Base-by-base conservation (phyloP, 2,797 vertebrate genomes). In the Poecile montanus region DNA sequence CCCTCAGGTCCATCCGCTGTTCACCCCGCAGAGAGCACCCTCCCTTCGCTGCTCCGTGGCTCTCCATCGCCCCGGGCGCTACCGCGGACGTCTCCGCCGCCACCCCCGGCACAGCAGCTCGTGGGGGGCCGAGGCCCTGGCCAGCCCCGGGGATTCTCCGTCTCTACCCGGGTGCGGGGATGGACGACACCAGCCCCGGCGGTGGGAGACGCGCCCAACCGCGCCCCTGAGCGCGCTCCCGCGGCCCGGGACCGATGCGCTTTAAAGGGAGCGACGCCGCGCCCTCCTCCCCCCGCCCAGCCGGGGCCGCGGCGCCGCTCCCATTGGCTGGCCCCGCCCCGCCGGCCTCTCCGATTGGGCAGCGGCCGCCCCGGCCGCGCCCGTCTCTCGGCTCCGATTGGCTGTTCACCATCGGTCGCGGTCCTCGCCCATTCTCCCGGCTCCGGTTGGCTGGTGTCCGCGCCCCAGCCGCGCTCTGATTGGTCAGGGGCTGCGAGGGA, bases 301-400 rank as follows among this genome's bases (percentile, higher is more conserved):
- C 29, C 13, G 19, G 63, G 9, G 58, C 26, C 11, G 16, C 13
- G 3, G 10, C 48, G 12, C 54, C 25, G 30, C 45, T 88, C 20
- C 75, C 62, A 66, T 82, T 95, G 85, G 91, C 66, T n/a, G 61
- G 12, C 13, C 26, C 66, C 45, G 3, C 74, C 60, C 56, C 56
- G 10, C 45, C 32, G 13, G 18, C 42, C 23, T 16, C 71, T 61
- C 8, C 42, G 12, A 88, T 92, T 94, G 66, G 93, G 10, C 38
- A 0, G 0, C 2, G 16, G 4, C 2, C 5, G 1, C 21, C 38
- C 54, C 9, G 34, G 19, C 14, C 70, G 13, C 53, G 0, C 63
- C 38, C 1, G 70, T 16, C 12, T 7, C 58, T 51, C 25, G 7
- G 42, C 58, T 87, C 8, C 44, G 27, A 89, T 90, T 94, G 83